phyloP scores from a whole-genome alignment of 2,888 invertebrate species.

The Lymantria monacha region DNA sequence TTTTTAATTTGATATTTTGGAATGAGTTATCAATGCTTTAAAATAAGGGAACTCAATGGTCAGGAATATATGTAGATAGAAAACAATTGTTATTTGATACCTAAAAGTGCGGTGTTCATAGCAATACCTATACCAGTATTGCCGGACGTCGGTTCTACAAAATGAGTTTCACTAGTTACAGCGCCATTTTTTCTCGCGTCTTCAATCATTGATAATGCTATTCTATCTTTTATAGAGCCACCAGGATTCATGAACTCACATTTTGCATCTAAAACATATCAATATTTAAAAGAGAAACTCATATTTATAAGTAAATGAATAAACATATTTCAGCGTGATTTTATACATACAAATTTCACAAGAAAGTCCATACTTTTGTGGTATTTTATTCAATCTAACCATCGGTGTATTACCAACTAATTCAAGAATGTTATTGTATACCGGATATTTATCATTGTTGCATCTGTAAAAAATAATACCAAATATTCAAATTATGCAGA shows the following conservation, averaged over 20 bases:
- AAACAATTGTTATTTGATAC: slow-evolving; percentile 87
- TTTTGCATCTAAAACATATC: slow-evolving; percentile 88
- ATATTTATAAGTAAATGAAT: too few relatives aligned
- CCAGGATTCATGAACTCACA: slow-evolving; percentile 98
- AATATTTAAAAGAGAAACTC: too few relatives aligned
- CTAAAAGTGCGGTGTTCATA: slow-evolving; percentile 89
- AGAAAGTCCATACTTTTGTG: slow-evolving; percentile 86
- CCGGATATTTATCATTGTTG: slow-evolving; percentile 11
- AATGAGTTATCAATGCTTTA: too few relatives aligned
- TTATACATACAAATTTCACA: slow-evolving; percentile 90
- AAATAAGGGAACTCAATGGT: too few relatives aligned
- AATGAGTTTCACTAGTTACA: slow-evolving; percentile 89
- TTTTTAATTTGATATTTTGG: too few relatives aligned
- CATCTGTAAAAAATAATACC: background rate
- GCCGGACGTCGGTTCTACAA: slow-evolving; percentile 97
- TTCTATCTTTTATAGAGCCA: slow-evolving; percentile 95
- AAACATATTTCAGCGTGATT: background rate
- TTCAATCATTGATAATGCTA: slow-evolving; percentile 93
- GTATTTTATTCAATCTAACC: slow-evolving; percentile 88
- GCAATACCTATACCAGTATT: slow-evolving; percentile 94
- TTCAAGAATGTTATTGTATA: slow-evolving; percentile 60
- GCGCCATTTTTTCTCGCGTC: slow-evolving; percentile 92
- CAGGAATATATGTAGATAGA: too few relatives aligned
- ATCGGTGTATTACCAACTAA: slow-evolving; percentile 91
- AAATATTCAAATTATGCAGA: too few relatives aligned